Evolutionary conservation across 2,888 invertebrate species (phyloP).

Genomic region (Tribolium freemani): DNA sequence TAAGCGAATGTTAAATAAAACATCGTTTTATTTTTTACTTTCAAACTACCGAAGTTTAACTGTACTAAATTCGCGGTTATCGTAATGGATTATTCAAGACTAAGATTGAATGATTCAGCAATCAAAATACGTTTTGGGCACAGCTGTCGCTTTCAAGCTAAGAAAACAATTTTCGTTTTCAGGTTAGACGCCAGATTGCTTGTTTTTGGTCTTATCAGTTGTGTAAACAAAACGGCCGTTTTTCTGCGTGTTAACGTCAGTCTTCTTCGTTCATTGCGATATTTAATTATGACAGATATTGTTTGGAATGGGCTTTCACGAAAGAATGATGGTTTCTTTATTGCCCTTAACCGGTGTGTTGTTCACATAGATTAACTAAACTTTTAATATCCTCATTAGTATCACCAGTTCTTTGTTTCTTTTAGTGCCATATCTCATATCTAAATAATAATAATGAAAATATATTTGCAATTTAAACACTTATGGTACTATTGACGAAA

Average conservation of each 20-base stretch:
- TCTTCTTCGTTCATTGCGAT: neutral
- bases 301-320: neutral
- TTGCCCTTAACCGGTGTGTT: neutral
- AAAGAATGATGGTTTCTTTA: neutral
- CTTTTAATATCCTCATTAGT: too few species aligned
- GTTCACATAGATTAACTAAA: too few species aligned
- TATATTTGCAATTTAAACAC: too few species aligned
- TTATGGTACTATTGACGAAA: too few species aligned
- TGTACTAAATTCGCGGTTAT: neutral
- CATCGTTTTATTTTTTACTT: too few species aligned
- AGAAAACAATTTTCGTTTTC: conserved; percentile 26
- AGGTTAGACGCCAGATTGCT: neutral
- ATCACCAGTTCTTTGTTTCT: too few species aligned
- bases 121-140: conserved; percentile 34
- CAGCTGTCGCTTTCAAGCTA: conserved; percentile 40
- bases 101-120: conserved; percentile 42
- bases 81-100: conserved; percentile 1
- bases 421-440: too few species aligned
- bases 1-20: too few species aligned
- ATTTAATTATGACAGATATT: neutral
- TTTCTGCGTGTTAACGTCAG: neutral
- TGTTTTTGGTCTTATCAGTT: neutral
- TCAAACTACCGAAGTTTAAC: too few species aligned
- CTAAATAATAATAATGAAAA: too few species aligned
- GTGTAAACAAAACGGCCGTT: conserved; percentile 14